Evolutionary conservation across 2,888 invertebrate species (phyloP).

Genomic region (Amiota mariae): DNA sequence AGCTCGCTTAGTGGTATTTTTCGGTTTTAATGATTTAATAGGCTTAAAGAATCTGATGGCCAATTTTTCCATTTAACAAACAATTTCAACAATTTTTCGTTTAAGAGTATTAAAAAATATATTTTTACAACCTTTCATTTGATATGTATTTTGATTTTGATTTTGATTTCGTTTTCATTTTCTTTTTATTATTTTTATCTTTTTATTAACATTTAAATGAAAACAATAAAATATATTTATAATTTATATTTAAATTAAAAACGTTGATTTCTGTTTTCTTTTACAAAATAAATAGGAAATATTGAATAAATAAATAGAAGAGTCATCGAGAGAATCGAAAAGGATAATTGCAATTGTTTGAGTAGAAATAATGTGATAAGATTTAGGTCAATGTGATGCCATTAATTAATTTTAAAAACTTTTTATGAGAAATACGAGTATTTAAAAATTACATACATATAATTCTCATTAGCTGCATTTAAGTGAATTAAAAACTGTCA

Average conservation of each 20-base stretch:
- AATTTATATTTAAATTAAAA: conserved; percentile 3
- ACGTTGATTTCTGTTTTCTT: neutral
- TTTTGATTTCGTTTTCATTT: conserved; percentile 1
- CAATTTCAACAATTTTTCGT: conserved; percentile 5
- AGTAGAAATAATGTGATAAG: too few relatives aligned
- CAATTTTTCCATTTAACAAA: conserved; percentile 1
- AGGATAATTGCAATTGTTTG: too few relatives aligned
- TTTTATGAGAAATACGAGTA: too few relatives aligned
- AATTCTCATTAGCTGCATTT: too few relatives aligned
- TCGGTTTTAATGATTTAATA: conserved; percentile 35
- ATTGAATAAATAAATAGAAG: too few relatives aligned
- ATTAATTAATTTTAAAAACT: too few relatives aligned
- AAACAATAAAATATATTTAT: conserved; percentile 2
- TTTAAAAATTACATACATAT: too few relatives aligned
- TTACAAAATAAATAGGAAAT: too few relatives aligned
- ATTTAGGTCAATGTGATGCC: too few relatives aligned
- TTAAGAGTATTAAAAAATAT: neutral
- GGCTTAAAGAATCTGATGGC: conserved; percentile 29
- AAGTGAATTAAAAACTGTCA: too few relatives aligned
- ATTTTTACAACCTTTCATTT: conserved; percentile 12
- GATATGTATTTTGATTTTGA: too few relatives aligned
- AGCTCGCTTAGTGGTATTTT: neutral
- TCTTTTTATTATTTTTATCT: conserved; percentile 18
- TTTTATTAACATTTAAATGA: conserved; percentile 13
- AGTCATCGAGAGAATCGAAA: too few relatives aligned